A percentile compares a stretch with the other conserved stretches of the same genome.
phyloP scores from a whole-genome alignment of 2,888 invertebrate genomes.

The Rotaria sp. region DNA sequence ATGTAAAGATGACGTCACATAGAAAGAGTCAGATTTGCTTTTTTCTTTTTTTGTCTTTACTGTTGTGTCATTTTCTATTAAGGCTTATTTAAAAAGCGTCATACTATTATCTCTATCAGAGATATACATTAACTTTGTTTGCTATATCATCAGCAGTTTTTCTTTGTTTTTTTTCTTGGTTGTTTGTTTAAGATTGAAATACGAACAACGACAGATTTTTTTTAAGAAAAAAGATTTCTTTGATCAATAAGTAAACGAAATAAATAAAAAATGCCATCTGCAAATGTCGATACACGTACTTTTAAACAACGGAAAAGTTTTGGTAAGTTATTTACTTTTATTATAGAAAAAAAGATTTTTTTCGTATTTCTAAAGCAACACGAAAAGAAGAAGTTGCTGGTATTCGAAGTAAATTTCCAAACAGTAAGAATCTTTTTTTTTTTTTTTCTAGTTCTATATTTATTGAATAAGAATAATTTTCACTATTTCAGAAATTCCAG shows the following conservation, averaged over 20 bases:
- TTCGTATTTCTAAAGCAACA: slow-evolving; percentile 57
- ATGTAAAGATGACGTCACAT: neutral
- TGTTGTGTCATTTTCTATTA: neutral
- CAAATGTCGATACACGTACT: neutral
- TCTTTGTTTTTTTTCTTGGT: neutral
- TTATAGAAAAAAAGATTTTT: neutral
- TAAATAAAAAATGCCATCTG: slow-evolving; percentile 5
- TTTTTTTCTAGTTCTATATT: neutral
- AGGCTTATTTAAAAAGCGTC: neutral
- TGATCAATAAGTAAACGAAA: neutral
- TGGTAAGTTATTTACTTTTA: neutral
- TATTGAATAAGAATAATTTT: neutral
- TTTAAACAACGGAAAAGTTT: slow-evolving; percentile 29
- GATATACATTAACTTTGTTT: neutral
- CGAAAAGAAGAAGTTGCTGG: slow-evolving; percentile 71
- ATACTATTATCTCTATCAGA: neutral
- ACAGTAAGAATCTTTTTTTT: too few species aligned
- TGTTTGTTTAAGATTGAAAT: neutral
- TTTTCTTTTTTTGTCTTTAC: neutral
- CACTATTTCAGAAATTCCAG: slow-evolving; percentile 59
- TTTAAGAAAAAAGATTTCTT: neutral
- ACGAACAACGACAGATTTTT: neutral
- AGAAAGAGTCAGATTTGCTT: neutral
- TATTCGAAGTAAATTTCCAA: slow-evolving; percentile 71
- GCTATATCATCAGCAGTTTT: neutral